Percentiles rank a stretch among this genome's conserved stretches.
These are phyloP conservation scores for Poeciliopsis gracilis DNA, from an alignment of 2,797 vertebrate species.

Conservation along the genomic window DNA sequence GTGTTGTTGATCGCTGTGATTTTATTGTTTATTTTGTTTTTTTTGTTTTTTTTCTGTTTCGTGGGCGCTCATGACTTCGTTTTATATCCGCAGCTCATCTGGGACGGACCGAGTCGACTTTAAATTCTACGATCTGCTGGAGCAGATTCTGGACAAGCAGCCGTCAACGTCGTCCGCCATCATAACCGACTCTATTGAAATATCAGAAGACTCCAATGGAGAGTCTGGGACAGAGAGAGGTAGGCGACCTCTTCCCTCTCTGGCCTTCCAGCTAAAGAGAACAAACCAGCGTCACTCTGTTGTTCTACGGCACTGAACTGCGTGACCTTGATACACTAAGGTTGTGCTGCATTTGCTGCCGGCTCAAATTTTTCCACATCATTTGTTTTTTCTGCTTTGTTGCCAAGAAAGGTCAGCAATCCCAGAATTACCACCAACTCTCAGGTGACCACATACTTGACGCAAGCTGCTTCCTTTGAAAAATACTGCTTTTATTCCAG, in stretches of 20 bases:
- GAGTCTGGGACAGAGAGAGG: conserved; percentile 65
- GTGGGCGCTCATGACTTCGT: not conserved
- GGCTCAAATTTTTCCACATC: not conserved
- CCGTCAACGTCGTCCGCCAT: conserved; percentile 61
- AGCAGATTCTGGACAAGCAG: conserved; percentile 77
- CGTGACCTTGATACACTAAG: not conserved
- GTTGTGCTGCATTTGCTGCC: not conserved
- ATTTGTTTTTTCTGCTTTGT: not conserved
- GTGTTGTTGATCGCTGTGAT: not conserved
- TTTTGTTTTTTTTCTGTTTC: too few species aligned
- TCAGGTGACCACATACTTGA: not conserved
- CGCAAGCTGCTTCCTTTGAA: not conserved
- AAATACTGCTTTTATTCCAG: not conserved
- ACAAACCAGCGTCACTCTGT: not conserved
- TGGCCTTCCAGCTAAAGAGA: not conserved
- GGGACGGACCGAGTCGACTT: conserved; percentile 73
- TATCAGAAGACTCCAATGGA: conserved; percentile 72
- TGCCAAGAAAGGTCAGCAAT: not conserved
- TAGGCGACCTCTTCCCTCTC: conserved; percentile 18
- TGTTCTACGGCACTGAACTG: not conserved
- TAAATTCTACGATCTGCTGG: conserved; percentile 79
- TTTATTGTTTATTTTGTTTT: too few species aligned
- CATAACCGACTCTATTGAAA: conserved; percentile 63
- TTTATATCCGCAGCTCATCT: conserved; percentile 44
- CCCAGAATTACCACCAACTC: not conserved